Percentiles rank a stretch among this genome's conserved stretches.
phyloP scores from a whole-genome alignment of 2,797 vertebrate species.

The Thunnus albacares region DNA sequence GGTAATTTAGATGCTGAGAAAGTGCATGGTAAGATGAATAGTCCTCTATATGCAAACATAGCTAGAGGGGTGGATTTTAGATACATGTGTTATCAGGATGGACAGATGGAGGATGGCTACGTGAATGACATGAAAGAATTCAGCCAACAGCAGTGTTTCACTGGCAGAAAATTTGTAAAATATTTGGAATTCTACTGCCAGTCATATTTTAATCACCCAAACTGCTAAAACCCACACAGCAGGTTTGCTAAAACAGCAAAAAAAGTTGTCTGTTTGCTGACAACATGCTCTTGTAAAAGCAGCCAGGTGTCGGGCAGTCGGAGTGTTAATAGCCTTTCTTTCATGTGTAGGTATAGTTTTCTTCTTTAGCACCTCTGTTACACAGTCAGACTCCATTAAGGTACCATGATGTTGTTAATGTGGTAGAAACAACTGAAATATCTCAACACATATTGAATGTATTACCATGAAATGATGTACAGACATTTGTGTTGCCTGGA shows the following conservation, averaged over 20 bases:
- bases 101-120: conserved; percentile 32
- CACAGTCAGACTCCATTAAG: neutral
- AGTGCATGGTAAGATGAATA: neutral
- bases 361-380: neutral
- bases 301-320: conserved; percentile 6
- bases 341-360: conserved; percentile 1
- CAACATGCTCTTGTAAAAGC: neutral
- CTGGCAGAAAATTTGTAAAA: neutral
- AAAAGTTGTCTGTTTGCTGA: neutral
- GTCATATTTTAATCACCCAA: neutral
- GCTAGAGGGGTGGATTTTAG: neutral
- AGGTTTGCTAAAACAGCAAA: too few species aligned
- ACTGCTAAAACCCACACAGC: neutral
- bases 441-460: too few species aligned
- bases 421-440: too few species aligned
- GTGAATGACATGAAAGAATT: neutral
- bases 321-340: neutral
- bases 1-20: neutral
- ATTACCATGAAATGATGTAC: too few species aligned
- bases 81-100: conserved; percentile 16
- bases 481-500: too few species aligned
- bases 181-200: neutral
- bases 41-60: neutral
- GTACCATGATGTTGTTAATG: too few species aligned
- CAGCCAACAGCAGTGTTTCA: neutral